Percentiles rank a stretch among this genome's conserved stretches.
Conservation (phyloP, 2,888 invertebrate genomes). For the Dynastes maya region DNA sequence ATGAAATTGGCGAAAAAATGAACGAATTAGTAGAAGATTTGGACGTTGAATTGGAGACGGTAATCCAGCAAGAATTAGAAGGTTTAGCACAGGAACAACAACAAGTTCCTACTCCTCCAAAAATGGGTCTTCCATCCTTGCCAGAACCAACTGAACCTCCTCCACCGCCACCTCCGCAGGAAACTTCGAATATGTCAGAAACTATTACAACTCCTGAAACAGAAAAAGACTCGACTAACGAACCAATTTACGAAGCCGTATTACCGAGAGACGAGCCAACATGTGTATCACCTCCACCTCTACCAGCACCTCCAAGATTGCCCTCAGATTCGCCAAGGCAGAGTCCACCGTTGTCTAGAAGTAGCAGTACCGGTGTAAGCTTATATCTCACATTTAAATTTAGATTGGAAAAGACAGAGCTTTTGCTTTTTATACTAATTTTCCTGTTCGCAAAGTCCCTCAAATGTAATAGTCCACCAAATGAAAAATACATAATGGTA, state of each 20-base stretch:
- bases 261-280: conserved; percentile 78
- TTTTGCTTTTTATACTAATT: no score
- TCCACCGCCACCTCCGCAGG: conserved; percentile 69
- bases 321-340: conserved; percentile 72
- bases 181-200: conserved; percentile 53
- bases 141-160: conserved; percentile 81
- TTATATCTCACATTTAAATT: no score
- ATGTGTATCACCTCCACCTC: conserved; percentile 69
- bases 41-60: conserved; percentile 83
- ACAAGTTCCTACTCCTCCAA: conserved; percentile 67
- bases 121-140: conserved; percentile 76
- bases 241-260: conserved; percentile 91
- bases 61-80: conserved; percentile 77
- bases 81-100: conserved; percentile 70
- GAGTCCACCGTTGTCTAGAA: conserved; percentile 72
- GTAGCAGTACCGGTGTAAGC: conserved; percentile 71
- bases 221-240: conserved; percentile 68
- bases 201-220: conserved; percentile 56
- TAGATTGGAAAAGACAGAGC: no score
- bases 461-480: no score
- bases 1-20: conserved; percentile 90
- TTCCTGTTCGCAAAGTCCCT: no score
- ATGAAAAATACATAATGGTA: no score
- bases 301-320: conserved; percentile 70
- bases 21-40: conserved; percentile 86